Percentiles rank a stretch among this genome's conserved stretches.
Conservation (phyloP, 2,888 invertebrate species). For the Eristalinus aeneus region DNA sequence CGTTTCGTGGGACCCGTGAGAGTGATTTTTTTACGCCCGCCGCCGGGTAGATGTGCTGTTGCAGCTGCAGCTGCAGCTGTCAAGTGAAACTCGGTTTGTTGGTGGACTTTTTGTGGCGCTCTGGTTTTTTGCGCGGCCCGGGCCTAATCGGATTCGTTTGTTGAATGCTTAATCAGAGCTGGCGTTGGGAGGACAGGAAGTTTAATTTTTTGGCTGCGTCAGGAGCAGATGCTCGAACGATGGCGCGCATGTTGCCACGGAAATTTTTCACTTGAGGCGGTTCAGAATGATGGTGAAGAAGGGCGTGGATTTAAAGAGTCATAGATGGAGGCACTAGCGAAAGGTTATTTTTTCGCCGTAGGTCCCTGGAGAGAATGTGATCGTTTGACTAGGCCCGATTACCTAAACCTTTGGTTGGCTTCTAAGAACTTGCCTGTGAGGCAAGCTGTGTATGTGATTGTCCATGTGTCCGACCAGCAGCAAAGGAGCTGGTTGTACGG, state of each 20-base stretch:
- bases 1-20: not conserved
- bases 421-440: no score
- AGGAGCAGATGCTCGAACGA: not conserved
- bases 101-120: not conserved
- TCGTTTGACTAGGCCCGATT: no score
- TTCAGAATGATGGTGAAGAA: not conserved
- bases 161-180: not conserved
- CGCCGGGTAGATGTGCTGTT: not conserved
- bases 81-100: not conserved
- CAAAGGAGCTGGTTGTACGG: no score
- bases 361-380: no score
- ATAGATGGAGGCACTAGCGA: not conserved
- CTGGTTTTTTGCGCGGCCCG: not conserved
- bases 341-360: no score
- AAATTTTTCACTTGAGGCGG: not conserved
- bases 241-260: not conserved
- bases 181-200: not conserved
- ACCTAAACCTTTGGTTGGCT: no score
- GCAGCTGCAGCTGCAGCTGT: not conserved
- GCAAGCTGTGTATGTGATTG: no score
- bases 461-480: no score
- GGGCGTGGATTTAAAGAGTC: no score
- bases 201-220: not conserved
- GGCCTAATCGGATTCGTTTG: not conserved
- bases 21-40: not conserved